Base-by-base conservation (phyloP, 2,888 invertebrate genomes). In the Clivina fossor region DNA sequence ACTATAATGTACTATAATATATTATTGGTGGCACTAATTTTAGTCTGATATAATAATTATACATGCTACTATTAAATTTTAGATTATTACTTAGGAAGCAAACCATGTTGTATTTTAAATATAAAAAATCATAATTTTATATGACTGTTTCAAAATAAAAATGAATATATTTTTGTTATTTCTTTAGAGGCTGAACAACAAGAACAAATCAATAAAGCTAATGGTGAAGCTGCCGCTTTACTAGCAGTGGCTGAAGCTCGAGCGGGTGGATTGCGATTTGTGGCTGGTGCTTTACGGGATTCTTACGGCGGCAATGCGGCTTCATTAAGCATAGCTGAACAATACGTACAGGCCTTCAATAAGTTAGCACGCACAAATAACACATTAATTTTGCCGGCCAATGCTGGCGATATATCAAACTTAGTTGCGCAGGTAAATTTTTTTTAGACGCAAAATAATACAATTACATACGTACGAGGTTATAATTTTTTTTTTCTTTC, bases 331-430 rank as follows among this genome's bases (percentile, higher is more conserved):
- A 80, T 99, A 58, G 99, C 99, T 0, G 97, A 99, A 69, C 92
- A 97, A 70, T 99, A 99, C 71, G 93, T 99, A 30, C 77, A 81
- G 15, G 97, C 98, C 9, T 99, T 99, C 74, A 84, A 90, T 68
- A 88, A 94, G 68, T 76, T 99, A 60, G 98, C 99, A 1, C 88
- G 91, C 72, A 87, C 88, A 8, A 91, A 86, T 69, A 99, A 98
- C 74, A 99, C 98, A 0, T 79, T 99, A 58, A 90, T 99, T 63
- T 75, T 99, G 62, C 98, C 98, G 0, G 83, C 90, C 15, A 95
- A 96, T 74, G 87, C 89, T 2, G 89, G 90, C 3, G 89, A 90
- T 67, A 83, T 93, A 3, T 80, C 88, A 5, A 80, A 78, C 66
- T 78, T 92, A 71, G 91, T 93, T 11, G 81, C 88, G 35, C 90